Conservation (phyloP, 2,797 vertebrate species). For the Crenichthys baileyi region DNA sequence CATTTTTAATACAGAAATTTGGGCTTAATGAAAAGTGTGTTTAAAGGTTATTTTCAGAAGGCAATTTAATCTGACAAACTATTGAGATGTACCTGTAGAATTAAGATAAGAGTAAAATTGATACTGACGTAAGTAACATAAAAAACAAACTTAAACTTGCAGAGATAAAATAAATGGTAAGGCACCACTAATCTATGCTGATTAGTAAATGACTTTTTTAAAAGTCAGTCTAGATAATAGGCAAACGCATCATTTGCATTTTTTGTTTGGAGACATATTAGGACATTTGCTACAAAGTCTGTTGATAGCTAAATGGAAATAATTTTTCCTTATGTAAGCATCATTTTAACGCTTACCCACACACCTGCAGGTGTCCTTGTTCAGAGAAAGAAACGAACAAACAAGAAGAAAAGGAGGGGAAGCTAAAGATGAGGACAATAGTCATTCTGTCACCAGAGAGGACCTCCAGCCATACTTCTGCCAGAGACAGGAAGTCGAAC, state of each 20-base stretch:
- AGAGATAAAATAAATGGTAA: not conserved
- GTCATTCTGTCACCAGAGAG: slow-evolving; percentile 58
- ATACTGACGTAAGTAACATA: not conserved
- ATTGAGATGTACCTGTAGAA: not conserved
- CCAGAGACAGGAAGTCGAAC: slow-evolving; percentile 72
- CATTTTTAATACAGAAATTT: not conserved
- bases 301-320: not conserved
- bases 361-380: slow-evolving; percentile 30
- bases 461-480: slow-evolving; percentile 52
- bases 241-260: not conserved
- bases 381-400: slow-evolving; percentile 22
- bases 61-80: not conserved
- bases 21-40: not conserved
- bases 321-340: not conserved
- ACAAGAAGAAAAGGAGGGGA: slow-evolving; percentile 48
- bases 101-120: not conserved
- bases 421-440: slow-evolving; percentile 59
- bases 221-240: not conserved
- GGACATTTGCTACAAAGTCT: not conserved
- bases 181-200: not conserved
- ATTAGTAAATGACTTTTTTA: too few relatives aligned
- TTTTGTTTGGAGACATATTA: not conserved
- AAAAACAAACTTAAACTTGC: not conserved
- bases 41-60: not conserved
- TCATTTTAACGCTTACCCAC: not conserved